Evolutionary conservation across 2,888 invertebrate species (phyloP).

Genomic region (Sepioteuthis lessoniana): DNA sequence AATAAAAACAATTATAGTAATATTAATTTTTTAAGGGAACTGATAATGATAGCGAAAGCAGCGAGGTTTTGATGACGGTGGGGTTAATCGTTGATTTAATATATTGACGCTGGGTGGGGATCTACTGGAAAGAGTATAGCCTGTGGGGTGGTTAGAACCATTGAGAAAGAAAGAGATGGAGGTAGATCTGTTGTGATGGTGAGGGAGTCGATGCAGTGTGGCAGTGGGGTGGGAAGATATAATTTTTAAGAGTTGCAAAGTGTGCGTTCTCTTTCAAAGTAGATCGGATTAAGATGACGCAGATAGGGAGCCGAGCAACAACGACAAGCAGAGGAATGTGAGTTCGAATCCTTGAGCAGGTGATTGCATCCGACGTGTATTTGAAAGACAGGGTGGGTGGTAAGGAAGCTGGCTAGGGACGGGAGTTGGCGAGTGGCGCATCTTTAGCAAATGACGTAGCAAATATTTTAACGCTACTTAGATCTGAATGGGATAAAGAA

Average conservation of each 20-base stretch:
- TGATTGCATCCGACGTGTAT: not conserved
- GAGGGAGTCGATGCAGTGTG: no score
- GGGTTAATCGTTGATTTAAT: not conserved
- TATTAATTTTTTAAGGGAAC: no score
- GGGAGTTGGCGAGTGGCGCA: not conserved
- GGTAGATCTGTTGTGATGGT: not conserved
- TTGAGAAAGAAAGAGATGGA: not conserved
- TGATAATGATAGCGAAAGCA: not conserved
- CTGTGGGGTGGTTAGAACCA: not conserved
- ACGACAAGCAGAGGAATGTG: not conserved
- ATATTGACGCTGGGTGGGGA: not conserved
- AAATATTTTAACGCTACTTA: not conserved
- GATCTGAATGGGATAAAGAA: not conserved
- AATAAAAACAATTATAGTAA: no score
- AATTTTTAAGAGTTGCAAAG: no score
- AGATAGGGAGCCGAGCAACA: not conserved
- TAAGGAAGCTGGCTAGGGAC: not conserved
- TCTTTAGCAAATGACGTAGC: not conserved
- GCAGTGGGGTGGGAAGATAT: no score
- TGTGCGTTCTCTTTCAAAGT: no score
- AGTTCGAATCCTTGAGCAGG: conserved; percentile 20
- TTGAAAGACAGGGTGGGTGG: not conserved
- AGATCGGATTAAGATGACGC: not conserved
- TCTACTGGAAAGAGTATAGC: not conserved
- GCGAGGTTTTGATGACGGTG: not conserved